phyloP scores from a whole-genome alignment of 2,888 invertebrate species.

The Polyploca ridens region DNA sequence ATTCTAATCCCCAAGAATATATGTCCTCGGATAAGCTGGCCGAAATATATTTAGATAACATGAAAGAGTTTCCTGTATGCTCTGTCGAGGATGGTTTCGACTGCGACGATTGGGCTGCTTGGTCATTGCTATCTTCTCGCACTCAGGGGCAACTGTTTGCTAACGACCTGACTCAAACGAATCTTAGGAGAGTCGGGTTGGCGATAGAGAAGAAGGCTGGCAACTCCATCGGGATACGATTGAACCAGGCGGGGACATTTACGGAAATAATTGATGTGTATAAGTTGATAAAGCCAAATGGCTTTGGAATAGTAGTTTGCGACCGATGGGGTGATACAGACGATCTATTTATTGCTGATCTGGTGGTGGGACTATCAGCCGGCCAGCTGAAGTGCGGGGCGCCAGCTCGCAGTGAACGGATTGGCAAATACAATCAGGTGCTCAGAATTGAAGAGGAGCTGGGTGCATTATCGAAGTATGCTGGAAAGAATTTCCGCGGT shows the following conservation, averaged over 20 bases:
- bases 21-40: constrained; percentile 92
- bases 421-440: constrained; percentile 99
- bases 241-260: constrained; percentile 98
- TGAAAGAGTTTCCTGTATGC: constrained; percentile 94
- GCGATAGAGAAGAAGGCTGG: constrained; percentile 98
- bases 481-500: constrained; percentile 96
- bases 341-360: constrained; percentile 98
- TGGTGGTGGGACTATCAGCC: constrained; percentile 98
- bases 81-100: constrained; percentile 99
- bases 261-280: constrained; percentile 98
- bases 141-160: constrained; percentile 92
- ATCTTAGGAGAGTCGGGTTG: constrained; percentile 93
- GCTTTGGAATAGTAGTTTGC: constrained; percentile 88
- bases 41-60: constrained; percentile 94
- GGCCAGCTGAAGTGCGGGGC: constrained; percentile 99
- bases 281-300: constrained; percentile 96
- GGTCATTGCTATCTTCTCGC: constrained; percentile 89
- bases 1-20: constrained; percentile 93
- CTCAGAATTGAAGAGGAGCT: constrained; percentile 99
- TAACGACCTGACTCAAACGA: constrained; percentile 97
- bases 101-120: constrained; percentile 99
- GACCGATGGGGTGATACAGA: constrained; percentile 97
- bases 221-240: constrained; percentile 95
- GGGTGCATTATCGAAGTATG: constrained; percentile 94
- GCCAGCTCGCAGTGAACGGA: constrained; percentile 97